phyloP scores from a whole-genome alignment of 30 jellyfish, hydroid and myxozoan species.

The Aurelia coerulea region DNA sequence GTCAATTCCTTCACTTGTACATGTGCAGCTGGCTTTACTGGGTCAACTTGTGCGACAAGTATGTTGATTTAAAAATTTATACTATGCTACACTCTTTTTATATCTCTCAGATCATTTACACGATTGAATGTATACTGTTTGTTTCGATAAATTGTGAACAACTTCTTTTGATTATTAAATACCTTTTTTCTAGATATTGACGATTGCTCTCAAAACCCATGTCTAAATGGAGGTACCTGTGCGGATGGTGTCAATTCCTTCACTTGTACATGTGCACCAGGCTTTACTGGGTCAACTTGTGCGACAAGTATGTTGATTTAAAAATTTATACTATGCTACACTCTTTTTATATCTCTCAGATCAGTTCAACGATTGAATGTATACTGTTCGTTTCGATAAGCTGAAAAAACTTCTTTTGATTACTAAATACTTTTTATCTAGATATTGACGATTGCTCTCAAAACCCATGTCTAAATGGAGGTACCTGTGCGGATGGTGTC shows the following conservation, averaged over 20 bases:
- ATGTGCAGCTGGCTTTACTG: no score
- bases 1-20: no score
- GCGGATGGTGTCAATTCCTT: background rate
- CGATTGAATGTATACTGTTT: no score
- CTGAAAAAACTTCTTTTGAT: background rate
- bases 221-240: slow-evolving; percentile 25
- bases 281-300: slow-evolving; percentile 6
- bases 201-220: slow-evolving; percentile 4
- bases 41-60: no score
- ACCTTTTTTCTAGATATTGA: no score
- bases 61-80: no score
- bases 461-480: slow-evolving; percentile 25
- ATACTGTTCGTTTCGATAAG: background rate
- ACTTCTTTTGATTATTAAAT: background rate
- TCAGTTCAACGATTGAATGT: background rate
- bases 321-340: no score
- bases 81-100: no score
- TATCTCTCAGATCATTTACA: no score
- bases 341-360: background rate
- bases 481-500: background rate
- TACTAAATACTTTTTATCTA: background rate
- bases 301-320: background rate
- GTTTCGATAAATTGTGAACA: background rate
- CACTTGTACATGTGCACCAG: slow-evolving; percentile 12
- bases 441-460: background rate